Base-by-base conservation (phyloP, 2,797 vertebrate species). In the Apogon talboti region DNA sequence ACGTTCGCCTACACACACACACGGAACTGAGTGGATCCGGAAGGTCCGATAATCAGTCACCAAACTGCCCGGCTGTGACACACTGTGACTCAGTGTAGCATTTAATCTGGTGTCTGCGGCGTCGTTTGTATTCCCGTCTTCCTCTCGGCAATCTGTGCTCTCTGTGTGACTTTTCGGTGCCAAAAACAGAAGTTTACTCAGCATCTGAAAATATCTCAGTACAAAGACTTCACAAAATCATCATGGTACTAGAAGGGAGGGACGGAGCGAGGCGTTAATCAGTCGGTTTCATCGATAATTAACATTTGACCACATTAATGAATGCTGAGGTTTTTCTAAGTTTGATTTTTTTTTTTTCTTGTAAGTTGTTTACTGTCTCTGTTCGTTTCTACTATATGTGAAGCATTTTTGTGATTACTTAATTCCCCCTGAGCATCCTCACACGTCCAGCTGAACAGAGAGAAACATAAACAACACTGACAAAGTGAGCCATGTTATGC, bases 31-130 rank as follows among this genome's bases (percentile, higher is more conserved):
- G 21, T 40, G 33, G 28, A 50, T n/a, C n/a, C 14, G 14, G 14
- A n/a, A 15, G 14, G 6, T 68, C 37, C 8, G 2, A 59, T 37
- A 14, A 21, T 43, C 71, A 59, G 49, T 65, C 72, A 30, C 54
- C 44, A 35, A 33, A 41, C 57, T 49, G n/a, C 12, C 11, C 35
- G 30, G 50, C 18, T 43, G 54, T 62, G 66, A 56, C 47, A 19
- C 47, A 42, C 21, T 24, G 18, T 45, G 54, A 84, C 71, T 71
- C 55, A 50, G 60, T 87, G 88, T 92, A 89, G 88, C 90, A 88
- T 81, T 81, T 79, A 43, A 76, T 70, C 45, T 78, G 76, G 64
- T 69, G 72, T 71, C 48, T 21, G 13, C 60, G 70, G 71, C 73
- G 47, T 75, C 47, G 37, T 68, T 69, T 52, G 56, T 73, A 53